Base-by-base conservation (phyloP, 1,140 invertebrate genomes). In the Ditylenchus dipsaci region DNA sequence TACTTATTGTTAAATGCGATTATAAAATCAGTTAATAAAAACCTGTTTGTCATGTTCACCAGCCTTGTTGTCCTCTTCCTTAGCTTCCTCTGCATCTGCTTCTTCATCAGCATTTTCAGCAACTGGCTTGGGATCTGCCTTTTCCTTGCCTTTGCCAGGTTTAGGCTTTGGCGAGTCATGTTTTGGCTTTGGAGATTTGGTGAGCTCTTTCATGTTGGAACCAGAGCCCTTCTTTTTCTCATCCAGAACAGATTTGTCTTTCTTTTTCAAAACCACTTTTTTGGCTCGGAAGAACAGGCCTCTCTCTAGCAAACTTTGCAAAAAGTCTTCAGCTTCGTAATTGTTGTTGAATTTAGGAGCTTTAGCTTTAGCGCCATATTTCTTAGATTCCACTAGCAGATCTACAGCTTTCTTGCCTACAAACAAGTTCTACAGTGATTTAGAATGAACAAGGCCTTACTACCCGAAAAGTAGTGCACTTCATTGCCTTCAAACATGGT, bases 391-490 rank as follows among this genome's bases (percentile, higher is more conserved):
- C 79, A 97, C 80, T 9, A 98, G 84, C 0, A 89, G 89, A 85
- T 97, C 93, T 0, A 98, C 89, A 1, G 93, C 93, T 84, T 93
- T 92, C 49, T 82, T 84, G 29, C 85, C 86, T 87, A 76, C 66
- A 53, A 21, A 53, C 15, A 53, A 3, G 3, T 3, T 38, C 11
- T 38, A 5, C 33, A 38, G 3, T 5, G 23, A 53, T 53, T 3
- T 53, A 53, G 15, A 53, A 7, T 7, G 8, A 53, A 53, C 15
- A 53, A 53, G 8, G 3, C 3, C 15, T 8, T 7, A 53, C 74
- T 80, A 89, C 92, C 92, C 75, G 91, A 92, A 76, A 97, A 97
- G 85, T 96, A 95, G 84, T 95, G 90, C 0, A 97, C 94, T 85
- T 93, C 90, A 84, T 97, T 93, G 78, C 91, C 91, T 56, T 93